These are phyloP conservation scores for Tolmerus cingulatus DNA, from an alignment of 2,888 invertebrate species.

Conservation along the genomic window DNA sequence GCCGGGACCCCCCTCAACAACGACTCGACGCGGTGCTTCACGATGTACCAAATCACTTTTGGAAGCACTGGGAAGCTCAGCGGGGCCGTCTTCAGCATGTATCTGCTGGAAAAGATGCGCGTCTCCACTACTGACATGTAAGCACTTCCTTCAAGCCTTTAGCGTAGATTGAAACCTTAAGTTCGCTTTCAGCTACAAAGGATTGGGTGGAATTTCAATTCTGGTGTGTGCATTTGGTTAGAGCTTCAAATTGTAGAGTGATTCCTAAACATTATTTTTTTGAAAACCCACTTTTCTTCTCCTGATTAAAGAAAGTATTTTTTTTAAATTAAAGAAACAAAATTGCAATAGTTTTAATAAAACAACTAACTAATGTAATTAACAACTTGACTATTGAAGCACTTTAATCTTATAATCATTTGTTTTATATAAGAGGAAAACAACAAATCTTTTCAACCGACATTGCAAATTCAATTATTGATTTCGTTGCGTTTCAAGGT, in stretches of 20 bases:
- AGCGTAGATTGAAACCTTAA: neutral
- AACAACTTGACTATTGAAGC: neutral
- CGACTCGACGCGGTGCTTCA: slow-evolving; percentile 84
- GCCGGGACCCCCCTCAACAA: slow-evolving; percentile 86
- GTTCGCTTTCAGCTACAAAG: neutral
- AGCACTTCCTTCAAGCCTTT: slow-evolving; percentile 53
- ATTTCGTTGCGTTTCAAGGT: neutral
- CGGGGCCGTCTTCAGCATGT: slow-evolving; percentile 86
- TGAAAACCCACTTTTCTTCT: no score
- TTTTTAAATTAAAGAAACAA: no score
- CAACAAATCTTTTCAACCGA: neutral
- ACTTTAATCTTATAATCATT: neutral
- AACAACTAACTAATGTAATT: neutral
- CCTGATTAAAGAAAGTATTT: no score
- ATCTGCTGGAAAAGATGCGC: slow-evolving; percentile 88
- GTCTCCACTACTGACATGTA: slow-evolving; percentile 81
- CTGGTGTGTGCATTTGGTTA: neutral
- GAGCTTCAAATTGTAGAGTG: neutral
- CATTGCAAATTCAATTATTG: neutral
- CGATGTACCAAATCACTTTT: slow-evolving; percentile 84
- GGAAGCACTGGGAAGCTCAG: slow-evolving; percentile 85
- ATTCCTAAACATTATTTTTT: neutral
- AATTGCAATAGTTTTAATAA: no score
- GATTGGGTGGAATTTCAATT: neutral
- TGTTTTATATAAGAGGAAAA: neutral